These are phyloP conservation scores for Zoanthus solanderi DNA, from an alignment of 92 coral and sea anemone species.

Conservation along the genomic window DNA sequence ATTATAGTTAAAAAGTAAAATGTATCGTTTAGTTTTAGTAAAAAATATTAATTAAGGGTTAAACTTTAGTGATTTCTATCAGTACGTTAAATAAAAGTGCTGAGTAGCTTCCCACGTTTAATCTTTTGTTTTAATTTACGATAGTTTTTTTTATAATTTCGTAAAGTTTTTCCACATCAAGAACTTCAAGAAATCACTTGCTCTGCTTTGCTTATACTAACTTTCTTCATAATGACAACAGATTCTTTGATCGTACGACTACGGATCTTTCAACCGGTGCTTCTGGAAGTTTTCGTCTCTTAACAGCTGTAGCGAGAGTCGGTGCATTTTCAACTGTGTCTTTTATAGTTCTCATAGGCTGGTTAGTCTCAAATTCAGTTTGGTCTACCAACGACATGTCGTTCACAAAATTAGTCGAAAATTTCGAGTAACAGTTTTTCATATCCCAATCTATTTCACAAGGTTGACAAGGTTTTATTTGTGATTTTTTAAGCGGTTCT, in stretches of 20 bases:
- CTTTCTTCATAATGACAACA: not conserved
- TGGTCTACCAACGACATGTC: not conserved
- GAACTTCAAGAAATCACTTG: no score
- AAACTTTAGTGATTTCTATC: no score
- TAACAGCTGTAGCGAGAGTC: not conserved
- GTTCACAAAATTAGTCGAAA: not conserved
- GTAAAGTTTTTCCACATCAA: no score
- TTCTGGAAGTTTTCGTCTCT: conserved; percentile 16
- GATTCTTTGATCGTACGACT: not conserved
- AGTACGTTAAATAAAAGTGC: no score
- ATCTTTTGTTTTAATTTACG: no score
- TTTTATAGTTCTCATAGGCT: not conserved
- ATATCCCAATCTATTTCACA: not conserved
- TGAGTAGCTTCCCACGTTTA: no score
- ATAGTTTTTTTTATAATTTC: no score
- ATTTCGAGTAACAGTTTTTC: not conserved
- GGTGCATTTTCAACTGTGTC: not conserved
- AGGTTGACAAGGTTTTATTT: not conserved
- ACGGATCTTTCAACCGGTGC: not conserved
- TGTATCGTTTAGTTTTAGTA: no score
- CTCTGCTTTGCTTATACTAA: not conserved
- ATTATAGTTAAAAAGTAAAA: no score
- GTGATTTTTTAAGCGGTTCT: not conserved
- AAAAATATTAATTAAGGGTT: no score
- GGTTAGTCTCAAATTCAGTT: not conserved